Evolutionary conservation across 2,888 invertebrate species (phyloP), one percentile per base, ranked within the genome.

Genomic region (Acanthosoma haemorrhoidale): DNA sequence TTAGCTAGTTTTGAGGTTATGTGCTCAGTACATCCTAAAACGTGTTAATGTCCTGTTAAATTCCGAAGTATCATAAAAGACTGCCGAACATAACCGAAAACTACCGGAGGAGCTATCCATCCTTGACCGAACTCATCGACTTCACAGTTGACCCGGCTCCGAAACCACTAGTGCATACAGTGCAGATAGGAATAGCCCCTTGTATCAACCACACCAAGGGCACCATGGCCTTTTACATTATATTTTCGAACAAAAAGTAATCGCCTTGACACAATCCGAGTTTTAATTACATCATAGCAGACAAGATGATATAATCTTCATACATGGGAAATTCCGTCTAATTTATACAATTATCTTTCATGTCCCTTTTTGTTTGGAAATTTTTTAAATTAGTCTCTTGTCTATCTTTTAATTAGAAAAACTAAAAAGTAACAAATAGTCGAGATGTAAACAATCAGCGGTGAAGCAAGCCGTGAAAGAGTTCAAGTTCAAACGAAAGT

Each of bases 401-500:
- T n/a, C n/a, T n/a, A n/a, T n/a, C n/a, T n/a, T n/a, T n/a, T n/a
- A n/a, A n/a, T n/a, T n/a, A n/a, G n/a, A n/a, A n/a, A n/a, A n/a
- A n/a, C n/a, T n/a, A n/a, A n/a, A n/a, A n/a, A n/a, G n/a, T n/a
- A n/a, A n/a, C n/a, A n/a, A n/a, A n/a, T n/a, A 43, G 13, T 21
- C 13, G 43, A 43, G 11, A 18, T 21, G 43, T 4, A 43, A 43
- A 21, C 21, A 4, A 15, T 21, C 13, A 18, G 8, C 25, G 5
- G 2, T 9, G 38, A 2, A 18, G 18, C 16, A 8, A 9, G 43
- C 3, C 16, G 18, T 18, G 13, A 21, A 11, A 21, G 21, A 21
- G 43, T 43, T 43, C 43, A 43, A 43, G 43, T 43, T 43, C 43
- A 43, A 21, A 43, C 21, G 43, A 21, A 43, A 43, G 43, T 43